Percentiles rank a stretch among this genome's conserved stretches.
Conservation (phyloP, 2,113 vertebrate species). For the Microcebus ravelobensis region DNA sequence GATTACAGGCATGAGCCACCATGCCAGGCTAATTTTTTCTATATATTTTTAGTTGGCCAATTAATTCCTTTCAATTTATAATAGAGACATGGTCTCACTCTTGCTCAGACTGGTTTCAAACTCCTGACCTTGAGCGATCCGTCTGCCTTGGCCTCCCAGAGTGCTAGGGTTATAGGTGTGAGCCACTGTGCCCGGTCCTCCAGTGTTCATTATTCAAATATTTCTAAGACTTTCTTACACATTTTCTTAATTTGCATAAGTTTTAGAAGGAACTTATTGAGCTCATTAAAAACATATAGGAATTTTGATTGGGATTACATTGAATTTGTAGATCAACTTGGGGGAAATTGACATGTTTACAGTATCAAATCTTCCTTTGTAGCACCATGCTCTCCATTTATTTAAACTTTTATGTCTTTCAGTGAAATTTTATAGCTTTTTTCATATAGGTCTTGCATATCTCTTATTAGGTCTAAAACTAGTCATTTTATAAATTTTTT, state of each 20-base stretch:
- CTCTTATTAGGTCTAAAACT: slow-evolving; percentile 39
- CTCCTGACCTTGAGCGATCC: too few relatives aligned
- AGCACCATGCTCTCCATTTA: neutral
- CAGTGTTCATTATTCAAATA: neutral
- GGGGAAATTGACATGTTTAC: neutral
- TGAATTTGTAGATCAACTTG: neutral
- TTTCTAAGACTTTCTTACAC: neutral
- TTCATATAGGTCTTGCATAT: neutral
- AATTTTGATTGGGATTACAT: slow-evolving; percentile 14
- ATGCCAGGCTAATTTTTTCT: too few relatives aligned
- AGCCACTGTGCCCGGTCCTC: too few relatives aligned
- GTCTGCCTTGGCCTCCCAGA: too few relatives aligned
- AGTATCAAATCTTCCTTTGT: neutral
- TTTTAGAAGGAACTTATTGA: slow-evolving; percentile 27
- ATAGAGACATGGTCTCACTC: too few relatives aligned
- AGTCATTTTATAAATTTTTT: neutral
- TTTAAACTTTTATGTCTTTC: neutral
- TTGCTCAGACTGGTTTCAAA: too few relatives aligned
- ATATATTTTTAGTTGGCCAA: too few relatives aligned
- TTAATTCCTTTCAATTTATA: too few relatives aligned
- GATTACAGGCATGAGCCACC: too few relatives aligned
- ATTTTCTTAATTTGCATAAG: neutral
- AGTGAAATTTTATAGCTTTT: neutral
- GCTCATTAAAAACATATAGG: neutral
- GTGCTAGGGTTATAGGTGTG: too few relatives aligned